Evolutionary conservation across 2,888 invertebrate genomes (phyloP), one percentile per base, ranked within the genome.

Genomic region (Dicycla oo): DNA sequence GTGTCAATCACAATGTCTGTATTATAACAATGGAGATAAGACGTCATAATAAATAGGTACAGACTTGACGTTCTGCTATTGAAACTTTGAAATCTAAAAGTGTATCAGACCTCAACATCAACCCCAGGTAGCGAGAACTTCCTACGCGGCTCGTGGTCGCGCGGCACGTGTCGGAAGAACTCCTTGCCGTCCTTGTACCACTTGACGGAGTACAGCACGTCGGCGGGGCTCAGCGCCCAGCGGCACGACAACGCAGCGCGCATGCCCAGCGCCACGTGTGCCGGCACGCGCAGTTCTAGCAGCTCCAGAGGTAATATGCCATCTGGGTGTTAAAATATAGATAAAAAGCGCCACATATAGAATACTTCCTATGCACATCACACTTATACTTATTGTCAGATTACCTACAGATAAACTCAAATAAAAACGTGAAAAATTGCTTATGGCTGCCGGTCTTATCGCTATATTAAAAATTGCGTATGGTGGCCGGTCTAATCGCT

Each of bases 141-240:
- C 93, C 98, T 97, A 57, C 97, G 97, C 3, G 98, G 98, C 74
- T 98, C 98, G 89, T 96, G 97, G 92, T 98, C 98, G 66, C 97
- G 96, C 26, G 98, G 98, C 85, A 98, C 98, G 93, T 97, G 98
- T 78, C 98, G 96, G 96, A 98, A 98, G 96, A 98, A 98, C 94
- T 98, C 98, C 93, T 98, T 97, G 82, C 98, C 98, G 91, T 98
- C 98, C 92, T 98, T 98, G 96, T 98, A 98, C 98, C 98, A 98
- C 95, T 98, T 98, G 88, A 98, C 98, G 45, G 98, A 98, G 94
- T 98, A 98, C 61, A 98, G 96, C 65, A 97, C 97, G 92, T 98
- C 98, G 8, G 97, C 97, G 85, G 98, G 98, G 2, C 93, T 94
- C 91, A 98, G 96, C 93, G 98, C 97, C 96, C 98, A 98, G 91